Base-by-base conservation (phyloP, 2,797 vertebrate species). In the Echiichthys vipera region DNA sequence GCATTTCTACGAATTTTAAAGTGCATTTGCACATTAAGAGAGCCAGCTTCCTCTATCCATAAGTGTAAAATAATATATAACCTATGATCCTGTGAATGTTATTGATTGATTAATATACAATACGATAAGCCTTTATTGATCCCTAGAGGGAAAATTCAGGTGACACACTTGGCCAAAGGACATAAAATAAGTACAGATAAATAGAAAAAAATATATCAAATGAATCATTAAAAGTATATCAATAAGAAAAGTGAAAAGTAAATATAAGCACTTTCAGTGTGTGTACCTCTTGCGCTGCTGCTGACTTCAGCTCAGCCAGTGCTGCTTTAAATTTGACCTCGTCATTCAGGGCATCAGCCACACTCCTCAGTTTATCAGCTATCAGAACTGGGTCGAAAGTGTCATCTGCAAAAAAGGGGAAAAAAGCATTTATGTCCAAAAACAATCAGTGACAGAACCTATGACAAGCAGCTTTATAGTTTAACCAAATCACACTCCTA, bases 311-410 rank as follows among this genome's bases (percentile, higher is more conserved):
- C 0, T 63, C 54, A 1, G 0, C 10, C 9, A 92, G 1, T 0
- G 7, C 66, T 14, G 22, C 43, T 32, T 20, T 27, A 18, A 91
- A 88, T 0, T 0, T 2, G 0, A 0, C 0, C 4, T 89, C 55
- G 0, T 83, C 24, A 5, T 76, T 74, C 34, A 92, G 4, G 7
- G 34, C 0, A 69, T 90, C 88, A 4, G 69, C 88, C 1, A 93
- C 49, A 15, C 0, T 5, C 43, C 18, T 85, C 25, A 93, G 83
- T 73, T 68, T 89, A 9, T 78, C 77, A 13, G 90, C 92, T 1
- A 92, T 71, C 10, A 29, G 0, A 37, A 74, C 83, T 11, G 89
- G 51, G 14, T 92, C 89, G 57, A 91, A 91, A 7, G 0, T 0
- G 1, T 51, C 29, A 5, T 22, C 88, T 85, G 73, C 42, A 47